These are phyloP conservation scores for Pammene aurita DNA, from an alignment of 2,888 invertebrate genomes.

Conservation along the genomic window DNA sequence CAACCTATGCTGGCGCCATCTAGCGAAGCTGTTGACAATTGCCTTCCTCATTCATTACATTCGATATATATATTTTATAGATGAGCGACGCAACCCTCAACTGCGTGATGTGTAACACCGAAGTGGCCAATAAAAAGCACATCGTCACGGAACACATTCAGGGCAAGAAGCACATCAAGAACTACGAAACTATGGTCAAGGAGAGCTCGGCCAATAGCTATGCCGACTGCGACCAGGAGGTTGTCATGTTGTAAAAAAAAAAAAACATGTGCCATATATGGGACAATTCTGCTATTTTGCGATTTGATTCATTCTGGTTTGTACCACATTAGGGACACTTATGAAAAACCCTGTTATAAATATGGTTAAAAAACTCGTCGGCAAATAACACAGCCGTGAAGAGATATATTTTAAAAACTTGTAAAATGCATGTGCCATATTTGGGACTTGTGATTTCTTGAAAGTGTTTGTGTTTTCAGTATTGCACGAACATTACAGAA, in stretches of 20 bases:
- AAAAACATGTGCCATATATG: not conserved
- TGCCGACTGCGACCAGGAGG: conserved; percentile 44
- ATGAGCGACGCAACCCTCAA: conserved; percentile 45
- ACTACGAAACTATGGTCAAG: conserved; percentile 34
- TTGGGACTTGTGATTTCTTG: not conserved
- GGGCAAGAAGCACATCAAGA: conserved; percentile 48
- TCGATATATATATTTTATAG: conserved; percentile 43
- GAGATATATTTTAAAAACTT: no score
- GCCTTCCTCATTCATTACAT: not conserved
- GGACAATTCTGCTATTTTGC: not conserved
- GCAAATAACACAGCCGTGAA: no score
- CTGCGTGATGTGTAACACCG: conserved; percentile 51
- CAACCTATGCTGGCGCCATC: no score
- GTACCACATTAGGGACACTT: no score
- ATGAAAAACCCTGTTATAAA: no score
- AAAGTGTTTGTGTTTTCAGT: no score
- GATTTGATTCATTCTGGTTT: no score
- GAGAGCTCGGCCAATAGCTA: conserved; percentile 43
- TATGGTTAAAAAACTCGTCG: no score
- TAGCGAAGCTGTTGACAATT: no score
- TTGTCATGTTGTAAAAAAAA: conserved; percentile 23
- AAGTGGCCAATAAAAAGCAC: conserved; percentile 42
- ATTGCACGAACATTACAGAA: no score
- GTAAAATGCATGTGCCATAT: not conserved
- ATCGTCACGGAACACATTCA: conserved; percentile 45